These are phyloP conservation scores for Hippopotamyrus pictus DNA, from an alignment of 2,797 vertebrate species.

Conservation along the genomic window DNA sequence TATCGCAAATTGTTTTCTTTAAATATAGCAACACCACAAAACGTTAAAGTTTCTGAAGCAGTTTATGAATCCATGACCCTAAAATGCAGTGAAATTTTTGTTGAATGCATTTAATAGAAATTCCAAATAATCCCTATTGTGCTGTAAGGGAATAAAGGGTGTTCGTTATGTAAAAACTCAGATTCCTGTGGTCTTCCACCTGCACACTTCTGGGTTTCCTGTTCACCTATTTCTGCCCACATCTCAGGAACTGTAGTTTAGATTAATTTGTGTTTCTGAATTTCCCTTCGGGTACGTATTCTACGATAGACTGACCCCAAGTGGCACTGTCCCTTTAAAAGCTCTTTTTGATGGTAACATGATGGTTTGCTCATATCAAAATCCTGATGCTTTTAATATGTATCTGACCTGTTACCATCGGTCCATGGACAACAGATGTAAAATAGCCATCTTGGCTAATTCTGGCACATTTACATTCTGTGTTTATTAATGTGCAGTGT, in stretches of 20 bases:
- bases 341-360: neutral
- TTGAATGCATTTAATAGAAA: neutral
- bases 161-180: neutral
- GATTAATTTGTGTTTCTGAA: neutral
- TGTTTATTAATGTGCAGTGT: too few species aligned
- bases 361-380: neutral
- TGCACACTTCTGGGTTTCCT: neutral
- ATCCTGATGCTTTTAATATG: too few species aligned
- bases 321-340: neutral
- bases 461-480: too few species aligned
- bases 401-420: too few species aligned
- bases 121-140: neutral
- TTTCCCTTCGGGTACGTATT: neutral
- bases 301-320: neutral
- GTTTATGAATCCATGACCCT: neutral
- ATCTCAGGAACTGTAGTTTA: neutral
- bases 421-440: too few species aligned
- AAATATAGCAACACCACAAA: neutral
- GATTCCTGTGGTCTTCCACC: neutral
- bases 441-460: too few species aligned
- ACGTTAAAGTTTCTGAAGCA: neutral
- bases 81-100: neutral
- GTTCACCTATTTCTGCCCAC: neutral
- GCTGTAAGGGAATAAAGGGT: neutral
- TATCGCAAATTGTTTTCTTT: neutral